These are phyloP conservation scores for Nannoperca obscura DNA, from an alignment of 2,797 vertebrate species.

Conservation along the genomic window DNA sequence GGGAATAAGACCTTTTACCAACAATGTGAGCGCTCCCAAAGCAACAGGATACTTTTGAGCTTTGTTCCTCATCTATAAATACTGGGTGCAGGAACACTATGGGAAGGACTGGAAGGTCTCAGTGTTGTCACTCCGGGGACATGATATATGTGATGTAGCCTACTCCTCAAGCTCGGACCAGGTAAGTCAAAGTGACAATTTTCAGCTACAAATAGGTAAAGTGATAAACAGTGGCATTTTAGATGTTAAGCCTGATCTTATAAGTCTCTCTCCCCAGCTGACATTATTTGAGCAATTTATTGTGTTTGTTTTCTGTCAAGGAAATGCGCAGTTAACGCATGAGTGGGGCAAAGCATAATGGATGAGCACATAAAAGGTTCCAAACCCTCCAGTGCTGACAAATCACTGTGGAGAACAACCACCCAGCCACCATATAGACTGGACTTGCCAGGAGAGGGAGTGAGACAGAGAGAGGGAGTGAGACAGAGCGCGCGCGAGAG, in stretches of 20 bases:
- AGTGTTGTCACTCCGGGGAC: conserved; percentile 15
- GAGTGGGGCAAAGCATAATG: conserved; percentile 49
- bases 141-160: not conserved
- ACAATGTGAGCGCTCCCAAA: conserved; percentile 8
- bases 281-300: conserved; percentile 59
- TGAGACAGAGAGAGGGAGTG: conserved; percentile 20
- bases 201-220: conserved; percentile 23
- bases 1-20: conserved; percentile 31
- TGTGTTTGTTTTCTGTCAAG: conserved; percentile 55
- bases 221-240: conserved; percentile 18
- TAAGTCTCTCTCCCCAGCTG: conserved; percentile 6
- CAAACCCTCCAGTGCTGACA: conserved; percentile 62
- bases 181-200: conserved; percentile 11
- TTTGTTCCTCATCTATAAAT: conserved; percentile 37
- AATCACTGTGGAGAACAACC: conserved; percentile 68
- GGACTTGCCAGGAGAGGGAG: conserved; percentile 19
- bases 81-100: not conserved
- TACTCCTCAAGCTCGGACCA: not conserved
- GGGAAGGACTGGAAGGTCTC: conserved; percentile 1
- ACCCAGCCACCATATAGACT: conserved; percentile 65
- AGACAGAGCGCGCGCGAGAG: conserved; percentile 11
- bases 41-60: conserved; percentile 26
- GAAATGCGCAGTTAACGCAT: conserved; percentile 53
- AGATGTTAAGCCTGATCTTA: conserved; percentile 17
- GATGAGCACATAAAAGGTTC: conserved; percentile 59